Percentiles rank a stretch among this genome's conserved stretches.
These are phyloP conservation scores for Brachionus manjavacas DNA, from an alignment of 1,140 invertebrate species.

Conservation along the genomic window DNA sequence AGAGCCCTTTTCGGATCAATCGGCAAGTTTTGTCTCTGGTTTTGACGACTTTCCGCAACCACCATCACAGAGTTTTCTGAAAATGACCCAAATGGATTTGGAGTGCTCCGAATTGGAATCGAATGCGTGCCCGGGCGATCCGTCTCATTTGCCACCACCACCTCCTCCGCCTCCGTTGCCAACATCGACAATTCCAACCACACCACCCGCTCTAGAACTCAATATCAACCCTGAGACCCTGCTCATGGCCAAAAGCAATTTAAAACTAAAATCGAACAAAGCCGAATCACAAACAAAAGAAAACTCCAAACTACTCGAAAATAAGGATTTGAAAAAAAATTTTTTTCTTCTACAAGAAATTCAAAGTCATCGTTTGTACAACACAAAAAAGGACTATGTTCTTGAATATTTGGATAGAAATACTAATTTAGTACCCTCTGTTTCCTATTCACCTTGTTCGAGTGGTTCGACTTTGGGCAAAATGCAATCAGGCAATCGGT, in stretches of 20 bases:
- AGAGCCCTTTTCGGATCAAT: not conserved
- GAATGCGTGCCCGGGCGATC: not conserved
- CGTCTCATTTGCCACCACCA: not conserved
- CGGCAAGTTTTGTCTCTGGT: not conserved
- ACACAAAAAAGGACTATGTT: constrained; percentile 41
- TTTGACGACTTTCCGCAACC: constrained; percentile 33
- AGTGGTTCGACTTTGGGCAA: not conserved
- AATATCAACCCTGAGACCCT: constrained; percentile 22
- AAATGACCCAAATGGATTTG: constrained; percentile 33
- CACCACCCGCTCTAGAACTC: not conserved
- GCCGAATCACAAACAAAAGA: not conserved
- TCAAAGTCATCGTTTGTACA: constrained; percentile 40
- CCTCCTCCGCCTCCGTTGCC: constrained; percentile 12
- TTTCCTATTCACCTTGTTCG: not conserved
- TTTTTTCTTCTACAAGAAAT: constrained; percentile 33
- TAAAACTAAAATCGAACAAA: not conserved
- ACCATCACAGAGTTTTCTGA: constrained; percentile 24
- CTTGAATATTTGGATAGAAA: constrained; percentile 40
- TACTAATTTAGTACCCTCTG: not conserved
- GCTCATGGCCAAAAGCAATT: not conserved
- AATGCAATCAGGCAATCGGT: not conserved
- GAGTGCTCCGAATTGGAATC: not conserved
- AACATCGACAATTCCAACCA: not conserved
- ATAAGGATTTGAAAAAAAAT: constrained; percentile 18
- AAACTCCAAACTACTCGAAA: not conserved